These are phyloP conservation scores for Crotophaga sulcirostris DNA, from an alignment of 2,113 vertebrate species.

Conservation along the genomic window DNA sequence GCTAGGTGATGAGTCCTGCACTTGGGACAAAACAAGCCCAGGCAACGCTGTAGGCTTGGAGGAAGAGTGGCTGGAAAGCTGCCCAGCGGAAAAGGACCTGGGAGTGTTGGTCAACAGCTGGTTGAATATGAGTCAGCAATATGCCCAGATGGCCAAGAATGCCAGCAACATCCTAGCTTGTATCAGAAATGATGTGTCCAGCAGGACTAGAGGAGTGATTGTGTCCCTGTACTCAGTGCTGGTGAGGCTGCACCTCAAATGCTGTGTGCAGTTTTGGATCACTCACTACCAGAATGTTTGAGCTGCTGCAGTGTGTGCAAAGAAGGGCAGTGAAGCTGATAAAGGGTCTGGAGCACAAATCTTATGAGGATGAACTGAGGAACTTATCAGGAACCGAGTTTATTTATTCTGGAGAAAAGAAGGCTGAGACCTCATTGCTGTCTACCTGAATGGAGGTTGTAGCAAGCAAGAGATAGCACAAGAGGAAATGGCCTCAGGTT, in stretches of 20 bases:
- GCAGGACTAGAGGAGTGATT: background rate
- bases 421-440: background rate
- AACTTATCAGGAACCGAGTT: background rate
- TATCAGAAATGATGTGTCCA: background rate
- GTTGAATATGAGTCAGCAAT: background rate
- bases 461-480: rapidly evolving
- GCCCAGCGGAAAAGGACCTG: rapidly evolving
- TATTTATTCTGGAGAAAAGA: background rate
- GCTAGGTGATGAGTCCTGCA: rapidly evolving
- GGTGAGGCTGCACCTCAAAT: rapidly evolving
- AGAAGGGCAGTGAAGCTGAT: background rate
- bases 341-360: no score
- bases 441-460: background rate
- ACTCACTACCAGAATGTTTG: background rate
- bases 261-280: background rate
- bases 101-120: rapidly evolving
- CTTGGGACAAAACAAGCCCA: background rate
- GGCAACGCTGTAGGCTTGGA: background rate
- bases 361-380: background rate
- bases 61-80: background rate
- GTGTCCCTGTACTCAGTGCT: rapidly evolving
- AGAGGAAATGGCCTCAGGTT: background rate
- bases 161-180: background rate
- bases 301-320: rapidly evolving
- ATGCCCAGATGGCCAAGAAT: background rate